Base-by-base conservation (phyloP, 1,140 invertebrate species). In the Latrodectus geometricus region DNA sequence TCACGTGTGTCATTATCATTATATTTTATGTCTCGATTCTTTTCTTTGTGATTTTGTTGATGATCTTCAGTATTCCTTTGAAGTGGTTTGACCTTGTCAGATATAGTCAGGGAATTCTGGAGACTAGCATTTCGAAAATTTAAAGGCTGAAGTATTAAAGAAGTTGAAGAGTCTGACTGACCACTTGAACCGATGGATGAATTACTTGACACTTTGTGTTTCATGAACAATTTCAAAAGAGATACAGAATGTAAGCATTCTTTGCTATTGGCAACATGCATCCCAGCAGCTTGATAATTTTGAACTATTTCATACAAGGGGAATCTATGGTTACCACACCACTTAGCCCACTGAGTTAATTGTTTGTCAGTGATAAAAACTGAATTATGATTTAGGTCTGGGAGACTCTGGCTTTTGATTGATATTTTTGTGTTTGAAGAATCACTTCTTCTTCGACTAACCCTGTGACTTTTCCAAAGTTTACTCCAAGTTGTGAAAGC, bases 221-320 rank as follows among this genome's bases (percentile, higher is more conserved):
- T 96, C 93, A 97, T 96, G 90, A 96, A 97, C 65, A 96, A 91
- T 91, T 95, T 95, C n/a, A 97, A 95, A 88, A 97, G 92, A 91
- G 95, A 97, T 89, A 97, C 94, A 23, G 88, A 88, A 56, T 88
- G 89, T 95, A 94, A 87, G 56, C 87, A 92, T 91, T 76, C 80
- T 72, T 72, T 81, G 23, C 70, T 83, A 52, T 52, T 69, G 69
- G 69, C 76, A 12, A 72, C 80, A 61, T 79, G 87, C 75, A 79
- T 79, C 14, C 83, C 83, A 17, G 91, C 91, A 54, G 90, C 90
- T 8, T 90, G 91, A 88, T 91, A 93, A 12, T 92, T 91, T 89
- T 94, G 93, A 76, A 94, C 92, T 76, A 94, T 92, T 90, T 94
- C 94, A 89, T 93, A 94, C 11, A 94, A 92, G 90, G 94, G 94